Evolutionary conservation across 1,140 invertebrate species (phyloP), one percentile per base, ranked within the genome.

Genomic region (Drosophila jambulina): DNA sequence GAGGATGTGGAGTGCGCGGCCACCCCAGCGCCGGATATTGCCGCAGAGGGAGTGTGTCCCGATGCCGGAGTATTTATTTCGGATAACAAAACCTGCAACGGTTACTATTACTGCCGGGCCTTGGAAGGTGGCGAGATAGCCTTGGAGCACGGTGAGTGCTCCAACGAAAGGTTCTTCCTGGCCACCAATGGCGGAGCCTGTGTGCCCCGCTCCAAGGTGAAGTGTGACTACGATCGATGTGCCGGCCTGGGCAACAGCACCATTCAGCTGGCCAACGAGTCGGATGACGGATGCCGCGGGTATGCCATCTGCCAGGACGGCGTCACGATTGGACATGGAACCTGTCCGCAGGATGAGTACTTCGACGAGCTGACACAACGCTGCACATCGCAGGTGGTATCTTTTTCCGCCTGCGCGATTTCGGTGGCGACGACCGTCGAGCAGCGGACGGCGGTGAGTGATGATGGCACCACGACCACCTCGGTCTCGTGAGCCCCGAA

Each of bases 271-370:
- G 91, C 82, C 38, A 92, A 90, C 59, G 65, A 80, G 27, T 76
- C 82, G 45, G 54, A 76, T 42, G 91, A 92, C 51, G 91, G 69
- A 0, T 92, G 91, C 42, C 62, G 53, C 2, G 87, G 91, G 3
- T 92, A 60, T 23, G 49, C 80, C 12, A 60, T 92, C 6, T 92
- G 91, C 53, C 91, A 92, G 57, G 63, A 82, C 43, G 91, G 91
- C 6, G 29, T 58, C n/a, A 59, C 27, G 19, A 92, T 92, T 46
- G 87, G 87, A 1, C 38, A 58, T 46, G 76, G 77, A 25, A 75
- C 42, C 17, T 92, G 91, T 48, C 91, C 91, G 5, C 51, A 34
- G 27, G 84, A 58, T 12, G 67, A 86, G 54, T 92, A 92, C 57
- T 92, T 92, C 48, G 75, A 92, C 48, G 91, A 92, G 34, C 9